Evolutionary conservation across 2,113 vertebrate species (phyloP).

Genomic region (Aldabrachelys gigantea): DNA sequence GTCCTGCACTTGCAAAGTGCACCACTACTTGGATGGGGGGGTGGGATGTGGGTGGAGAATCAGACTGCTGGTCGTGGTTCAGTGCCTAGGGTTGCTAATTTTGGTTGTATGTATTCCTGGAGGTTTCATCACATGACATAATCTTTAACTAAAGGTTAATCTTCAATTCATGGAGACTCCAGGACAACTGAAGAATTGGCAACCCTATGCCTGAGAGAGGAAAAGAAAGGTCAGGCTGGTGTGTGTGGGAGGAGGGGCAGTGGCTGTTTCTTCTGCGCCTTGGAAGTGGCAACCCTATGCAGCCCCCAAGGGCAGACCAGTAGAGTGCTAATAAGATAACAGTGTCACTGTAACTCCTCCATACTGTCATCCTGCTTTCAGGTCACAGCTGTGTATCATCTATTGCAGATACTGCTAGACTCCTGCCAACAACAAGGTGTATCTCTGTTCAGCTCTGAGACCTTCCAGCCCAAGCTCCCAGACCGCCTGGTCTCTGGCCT

Average conservation of each 20-base stretch:
- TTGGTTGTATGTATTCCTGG: no score
- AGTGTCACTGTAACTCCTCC: background rate
- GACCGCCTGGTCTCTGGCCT: background rate
- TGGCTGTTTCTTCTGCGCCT: background rate
- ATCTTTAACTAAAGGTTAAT: no score
- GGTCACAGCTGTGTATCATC: background rate
- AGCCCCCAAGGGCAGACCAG: background rate
- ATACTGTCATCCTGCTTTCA: background rate
- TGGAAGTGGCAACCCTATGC: background rate
- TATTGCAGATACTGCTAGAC: background rate
- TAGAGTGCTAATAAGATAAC: background rate
- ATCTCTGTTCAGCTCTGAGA: background rate
- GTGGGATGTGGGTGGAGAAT: background rate
- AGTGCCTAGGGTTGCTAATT: background rate
- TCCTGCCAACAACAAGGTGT: background rate
- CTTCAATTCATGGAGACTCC: no score
- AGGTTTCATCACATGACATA: no score
- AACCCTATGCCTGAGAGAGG: background rate
- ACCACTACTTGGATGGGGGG: background rate
- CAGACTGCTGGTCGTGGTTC: background rate
- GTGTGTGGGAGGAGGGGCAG: background rate
- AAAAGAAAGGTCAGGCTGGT: background rate
- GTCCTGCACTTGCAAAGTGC: background rate
- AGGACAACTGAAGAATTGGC: no score
- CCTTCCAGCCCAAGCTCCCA: background rate